phyloP scores from a whole-genome alignment of 2,797 vertebrate species.

The Varecia variegata region DNA sequence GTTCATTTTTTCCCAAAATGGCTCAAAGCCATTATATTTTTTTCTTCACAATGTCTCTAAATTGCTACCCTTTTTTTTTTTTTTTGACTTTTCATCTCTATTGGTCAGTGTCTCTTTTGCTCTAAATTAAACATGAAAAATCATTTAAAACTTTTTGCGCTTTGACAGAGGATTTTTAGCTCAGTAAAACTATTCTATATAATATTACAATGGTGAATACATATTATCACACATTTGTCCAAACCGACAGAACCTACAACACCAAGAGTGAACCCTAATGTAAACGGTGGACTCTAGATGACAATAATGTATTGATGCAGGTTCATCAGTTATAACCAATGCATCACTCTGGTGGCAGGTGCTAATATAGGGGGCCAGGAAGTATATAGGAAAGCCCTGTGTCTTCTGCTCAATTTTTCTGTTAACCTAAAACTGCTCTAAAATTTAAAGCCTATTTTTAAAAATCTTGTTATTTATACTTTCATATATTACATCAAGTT shows the following conservation, averaged over 20 bases:
- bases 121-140: neutral
- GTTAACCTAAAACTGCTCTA: neutral
- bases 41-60: neutral
- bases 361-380: neutral
- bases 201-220: neutral
- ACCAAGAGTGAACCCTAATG: no score
- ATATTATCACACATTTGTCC: neutral
- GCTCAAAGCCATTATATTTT: conserved; percentile 32
- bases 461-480: neutral
- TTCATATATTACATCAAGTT: neutral
- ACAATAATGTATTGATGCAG: neutral
- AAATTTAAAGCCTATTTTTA: neutral
- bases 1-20: neutral
- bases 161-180: neutral
- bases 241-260: neutral
- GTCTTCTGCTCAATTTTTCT: neutral
- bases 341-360: neutral
- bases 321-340: neutral
- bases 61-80: neutral
- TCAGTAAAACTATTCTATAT: neutral
- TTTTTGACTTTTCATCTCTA: neutral
- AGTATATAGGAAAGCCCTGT: neutral
- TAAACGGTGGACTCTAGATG: neutral
- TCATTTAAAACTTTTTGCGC: neutral
- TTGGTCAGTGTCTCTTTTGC: neutral